A percentile compares a stretch with the other conserved stretches of the same genome.
phyloP scores from a whole-genome alignment of 2,888 invertebrate genomes.

The Sisyra terminalis region DNA sequence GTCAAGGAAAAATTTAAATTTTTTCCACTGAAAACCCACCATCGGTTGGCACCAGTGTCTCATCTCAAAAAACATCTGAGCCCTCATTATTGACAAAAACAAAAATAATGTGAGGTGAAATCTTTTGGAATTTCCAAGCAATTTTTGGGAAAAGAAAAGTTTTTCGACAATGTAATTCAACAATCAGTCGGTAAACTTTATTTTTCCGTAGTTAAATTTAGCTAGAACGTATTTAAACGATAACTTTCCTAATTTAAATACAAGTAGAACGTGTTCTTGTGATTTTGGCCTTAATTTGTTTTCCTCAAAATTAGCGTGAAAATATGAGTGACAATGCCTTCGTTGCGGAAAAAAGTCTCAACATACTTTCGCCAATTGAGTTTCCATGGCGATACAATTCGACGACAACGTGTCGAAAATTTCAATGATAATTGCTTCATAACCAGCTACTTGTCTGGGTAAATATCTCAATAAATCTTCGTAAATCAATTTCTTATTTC shows the following conservation, averaged over 20 bases:
- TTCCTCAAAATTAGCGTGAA: not conserved
- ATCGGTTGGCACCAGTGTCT: too few relatives aligned
- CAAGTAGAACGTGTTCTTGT: not conserved
- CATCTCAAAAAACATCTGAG: too few relatives aligned
- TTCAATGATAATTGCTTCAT: conserved; percentile 44
- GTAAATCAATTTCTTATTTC: not conserved
- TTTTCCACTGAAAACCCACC: too few relatives aligned
- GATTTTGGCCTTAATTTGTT: not conserved
- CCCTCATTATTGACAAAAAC: too few relatives aligned
- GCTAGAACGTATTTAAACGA: not conserved
- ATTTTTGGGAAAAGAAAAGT: too few relatives aligned
- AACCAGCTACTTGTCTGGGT: conserved; percentile 54
- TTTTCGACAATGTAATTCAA: too few relatives aligned
- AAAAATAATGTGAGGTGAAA: too few relatives aligned
- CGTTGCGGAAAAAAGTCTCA: conserved; percentile 49
- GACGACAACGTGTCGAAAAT: conserved; percentile 29
- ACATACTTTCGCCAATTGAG: conserved; percentile 57
- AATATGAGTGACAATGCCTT: conserved; percentile 35
- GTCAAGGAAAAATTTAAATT: too few relatives aligned
- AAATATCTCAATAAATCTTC: conserved; percentile 17
- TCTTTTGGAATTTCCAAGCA: too few relatives aligned
- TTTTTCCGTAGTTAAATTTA: too few relatives aligned
- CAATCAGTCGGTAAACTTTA: too few relatives aligned
- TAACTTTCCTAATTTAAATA: not conserved
- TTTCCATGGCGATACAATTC: conserved; percentile 37